Percentiles rank a stretch among this genome's conserved stretches.
phyloP scores from a whole-genome alignment of 2,113 vertebrate species.

The Dasyurus viverrinus region DNA sequence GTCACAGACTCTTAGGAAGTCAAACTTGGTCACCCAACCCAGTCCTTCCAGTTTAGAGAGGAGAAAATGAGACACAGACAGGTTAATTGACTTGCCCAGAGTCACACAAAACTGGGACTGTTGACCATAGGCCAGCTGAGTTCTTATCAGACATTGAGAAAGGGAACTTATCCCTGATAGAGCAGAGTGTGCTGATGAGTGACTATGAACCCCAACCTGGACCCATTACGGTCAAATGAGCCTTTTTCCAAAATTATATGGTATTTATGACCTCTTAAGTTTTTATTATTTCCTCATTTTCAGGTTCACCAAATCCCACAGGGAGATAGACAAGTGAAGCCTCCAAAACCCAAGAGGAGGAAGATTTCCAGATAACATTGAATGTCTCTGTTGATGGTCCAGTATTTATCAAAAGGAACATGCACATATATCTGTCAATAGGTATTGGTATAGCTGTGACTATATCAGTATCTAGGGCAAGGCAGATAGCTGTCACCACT shows the following conservation, averaged over 20 bases:
- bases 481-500: slow-evolving; percentile 83
- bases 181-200: background rate
- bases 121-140: background rate
- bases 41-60: background rate
- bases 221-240: background rate
- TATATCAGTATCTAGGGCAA: slow-evolving; percentile 80
- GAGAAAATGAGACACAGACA: background rate
- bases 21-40: background rate
- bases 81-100: background rate
- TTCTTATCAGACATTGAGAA: background rate
- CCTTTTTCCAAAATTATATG: slow-evolving; percentile 33
- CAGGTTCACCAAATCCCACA: slow-evolving; percentile 94
- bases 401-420: slow-evolving; percentile 82
- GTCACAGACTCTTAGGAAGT: background rate
- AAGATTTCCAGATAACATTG: slow-evolving; percentile 99
- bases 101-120: background rate
- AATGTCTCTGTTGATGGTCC: slow-evolving; percentile 88
- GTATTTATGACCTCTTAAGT: slow-evolving; percentile 19
- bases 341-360: slow-evolving; percentile 98
- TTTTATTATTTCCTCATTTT: slow-evolving; percentile 58
- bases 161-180: background rate
- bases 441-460: slow-evolving; percentile 77
- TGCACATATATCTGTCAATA: slow-evolving; percentile 78
- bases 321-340: slow-evolving; percentile 95
- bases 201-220: slow-evolving; percentile 21